Percentiles rank a stretch among this genome's conserved stretches.
phyloP scores from a whole-genome alignment of 92 coral and sea anemone species.

The Palythoa grandiflora region DNA sequence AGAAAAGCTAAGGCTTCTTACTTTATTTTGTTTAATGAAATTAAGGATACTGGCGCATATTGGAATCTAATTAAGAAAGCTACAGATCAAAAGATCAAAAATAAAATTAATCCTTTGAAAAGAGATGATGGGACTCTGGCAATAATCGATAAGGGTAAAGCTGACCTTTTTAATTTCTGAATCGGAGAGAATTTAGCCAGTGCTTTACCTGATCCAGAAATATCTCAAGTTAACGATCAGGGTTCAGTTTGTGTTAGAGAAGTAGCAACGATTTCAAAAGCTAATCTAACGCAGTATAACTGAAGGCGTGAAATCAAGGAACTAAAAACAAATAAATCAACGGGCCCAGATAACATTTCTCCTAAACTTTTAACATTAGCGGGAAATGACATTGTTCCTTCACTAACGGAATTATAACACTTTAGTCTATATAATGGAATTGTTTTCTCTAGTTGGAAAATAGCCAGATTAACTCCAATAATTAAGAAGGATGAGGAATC shows the following conservation, averaged over 20 bases:
- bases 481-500: constrained; percentile 35
- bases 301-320: neutral
- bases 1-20: no score
- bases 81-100: no score
- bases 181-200: no score
- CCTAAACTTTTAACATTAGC: constrained; percentile 2
- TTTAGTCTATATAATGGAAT: neutral
- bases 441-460: constrained; percentile 19
- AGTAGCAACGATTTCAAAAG: neutral
- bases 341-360: neutral
- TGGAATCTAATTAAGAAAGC: no score
- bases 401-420: constrained; percentile 1
- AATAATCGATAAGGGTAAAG: no score
- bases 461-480: constrained; percentile 20
- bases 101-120: no score
- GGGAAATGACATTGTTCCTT: constrained; percentile 2
- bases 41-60: no score
- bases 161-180: no score
- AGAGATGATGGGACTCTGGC: no score
- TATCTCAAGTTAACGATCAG: neutral
- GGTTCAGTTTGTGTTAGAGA: constrained; percentile 1
- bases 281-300: neutral
- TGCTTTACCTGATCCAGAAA: neutral
- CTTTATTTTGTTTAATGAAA: no score
- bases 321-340: constrained; percentile 1